These are phyloP conservation scores for Ptychobarbus kaznakovi DNA, from an alignment of 2,797 vertebrate genomes.

Conservation along the genomic window DNA sequence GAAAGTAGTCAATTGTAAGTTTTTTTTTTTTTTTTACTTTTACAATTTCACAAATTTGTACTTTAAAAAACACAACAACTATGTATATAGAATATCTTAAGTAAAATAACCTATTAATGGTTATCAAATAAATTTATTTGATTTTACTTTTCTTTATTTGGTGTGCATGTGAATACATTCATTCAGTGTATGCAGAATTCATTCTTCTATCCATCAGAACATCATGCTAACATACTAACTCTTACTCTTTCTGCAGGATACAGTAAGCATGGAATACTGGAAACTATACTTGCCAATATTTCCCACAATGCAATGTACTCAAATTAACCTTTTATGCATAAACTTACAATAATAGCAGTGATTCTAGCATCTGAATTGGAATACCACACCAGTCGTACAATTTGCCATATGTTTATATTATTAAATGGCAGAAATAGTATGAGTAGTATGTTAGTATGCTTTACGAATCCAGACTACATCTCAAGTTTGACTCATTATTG, in stretches of 20 bases:
- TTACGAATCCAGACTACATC: neutral
- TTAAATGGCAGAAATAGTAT: neutral
- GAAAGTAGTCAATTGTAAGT: rapidly evolving
- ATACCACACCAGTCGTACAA: neutral
- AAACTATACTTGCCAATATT: neutral
- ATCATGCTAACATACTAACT: neutral
- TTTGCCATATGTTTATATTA: neutral
- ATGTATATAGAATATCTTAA: neutral
- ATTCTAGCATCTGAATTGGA: neutral
- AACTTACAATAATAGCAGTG: neutral
- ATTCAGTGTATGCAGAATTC: neutral
- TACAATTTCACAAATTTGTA: too few relatives aligned
- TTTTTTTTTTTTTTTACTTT: neutral
- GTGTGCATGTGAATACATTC: neutral
- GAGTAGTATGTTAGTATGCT: neutral
- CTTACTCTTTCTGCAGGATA: neutral
- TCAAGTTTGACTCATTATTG: neutral
- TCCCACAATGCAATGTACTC: neutral
- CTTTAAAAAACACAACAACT: too few relatives aligned
- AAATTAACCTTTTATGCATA: neutral
- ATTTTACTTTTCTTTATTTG: neutral
- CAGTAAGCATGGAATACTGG: neutral
- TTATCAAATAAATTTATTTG: neutral
- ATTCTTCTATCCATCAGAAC: neutral
- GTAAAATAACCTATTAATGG: neutral